Percentiles rank a stretch among this genome's conserved stretches.
phyloP scores from a whole-genome alignment of 2,113 vertebrate species.

The Alosa alosa region DNA sequence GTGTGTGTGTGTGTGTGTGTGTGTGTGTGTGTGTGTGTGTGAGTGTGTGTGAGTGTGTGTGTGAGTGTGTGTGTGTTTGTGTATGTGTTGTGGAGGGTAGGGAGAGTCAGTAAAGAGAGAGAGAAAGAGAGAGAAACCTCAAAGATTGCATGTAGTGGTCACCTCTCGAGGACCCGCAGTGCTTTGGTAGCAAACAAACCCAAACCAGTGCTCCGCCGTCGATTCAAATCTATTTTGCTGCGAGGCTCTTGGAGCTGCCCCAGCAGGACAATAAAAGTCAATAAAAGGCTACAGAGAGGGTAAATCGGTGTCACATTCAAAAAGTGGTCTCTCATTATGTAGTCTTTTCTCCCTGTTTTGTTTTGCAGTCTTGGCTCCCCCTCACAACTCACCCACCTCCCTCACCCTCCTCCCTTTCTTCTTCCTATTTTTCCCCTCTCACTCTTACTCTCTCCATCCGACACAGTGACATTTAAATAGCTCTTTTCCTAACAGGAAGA shows the following conservation, averaged over 20 bases:
- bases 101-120: not conserved
- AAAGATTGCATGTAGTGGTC: slow-evolving; percentile 50
- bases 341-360: slow-evolving; percentile 8
- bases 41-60: not conserved
- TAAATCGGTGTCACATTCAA: slow-evolving; percentile 31
- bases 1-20: not conserved
- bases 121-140: slow-evolving; percentile 37
- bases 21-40: not conserved
- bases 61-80: not conserved
- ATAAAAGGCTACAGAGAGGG: slow-evolving; percentile 36
- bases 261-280: slow-evolving; percentile 46
- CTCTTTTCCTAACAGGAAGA: slow-evolving; percentile 36
- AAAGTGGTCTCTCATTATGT: slow-evolving; percentile 12
- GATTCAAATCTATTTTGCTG: slow-evolving; percentile 42
- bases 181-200: slow-evolving; percentile 48
- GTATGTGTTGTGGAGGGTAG: not conserved
- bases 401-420: not conserved
- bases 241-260: slow-evolving; percentile 32
- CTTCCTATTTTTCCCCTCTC: not conserved
- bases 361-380: not conserved
- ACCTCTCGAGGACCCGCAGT: slow-evolving; percentile 33
- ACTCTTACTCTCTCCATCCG: slow-evolving; percentile 3
- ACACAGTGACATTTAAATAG: slow-evolving; percentile 30
- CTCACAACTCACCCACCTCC: not conserved
- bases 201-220: slow-evolving; percentile 42